A percentile compares a stretch with the other conserved stretches of the same genome.
phyloP scores from a whole-genome alignment of 1,140 invertebrate genomes.

The Aphidius gifuensis region DNA sequence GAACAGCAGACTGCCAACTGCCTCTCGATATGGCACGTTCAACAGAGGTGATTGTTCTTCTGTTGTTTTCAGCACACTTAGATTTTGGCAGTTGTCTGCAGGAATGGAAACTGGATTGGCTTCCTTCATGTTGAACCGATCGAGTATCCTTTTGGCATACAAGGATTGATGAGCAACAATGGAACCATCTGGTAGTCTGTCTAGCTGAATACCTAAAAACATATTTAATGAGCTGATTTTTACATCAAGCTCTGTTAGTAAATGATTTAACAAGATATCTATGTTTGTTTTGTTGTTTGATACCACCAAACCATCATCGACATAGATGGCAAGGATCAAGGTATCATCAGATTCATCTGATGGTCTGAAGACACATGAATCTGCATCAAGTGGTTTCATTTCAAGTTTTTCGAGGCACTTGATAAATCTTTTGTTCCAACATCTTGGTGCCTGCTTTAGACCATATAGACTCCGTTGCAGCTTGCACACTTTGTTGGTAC shows the following conservation, averaged over 20 bases:
- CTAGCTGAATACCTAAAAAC: slow-evolving; percentile 31
- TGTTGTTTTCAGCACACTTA: not conserved
- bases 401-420: slow-evolving; percentile 13
- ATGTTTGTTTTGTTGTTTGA: slow-evolving; percentile 13
- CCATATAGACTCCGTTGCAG: slow-evolving; percentile 32
- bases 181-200: slow-evolving; percentile 9
- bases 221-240: slow-evolving; percentile 16
- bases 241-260: slow-evolving; percentile 27
- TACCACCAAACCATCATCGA: slow-evolving; percentile 25
- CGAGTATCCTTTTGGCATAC: slow-evolving; percentile 28
- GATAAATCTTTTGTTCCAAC: slow-evolving; percentile 41
- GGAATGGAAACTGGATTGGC: slow-evolving; percentile 16
- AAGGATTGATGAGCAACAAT: slow-evolving; percentile 31
- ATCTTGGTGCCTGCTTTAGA: slow-evolving; percentile 44
- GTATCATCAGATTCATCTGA: slow-evolving; percentile 16
- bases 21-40: slow-evolving; percentile 8
- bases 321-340: slow-evolving; percentile 23
- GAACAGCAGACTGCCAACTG: slow-evolving; percentile 7
- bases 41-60: not conserved
- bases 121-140: slow-evolving; percentile 20
- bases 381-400: slow-evolving; percentile 22
- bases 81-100: slow-evolving; percentile 13
- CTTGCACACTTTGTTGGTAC: slow-evolving; percentile 28
- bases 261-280: slow-evolving; percentile 19
- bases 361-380: slow-evolving; percentile 18